Evolutionary conservation across 1,140 invertebrate genomes (phyloP), one percentile per base, ranked within the genome.

Genomic region (Babylonia areolata): DNA sequence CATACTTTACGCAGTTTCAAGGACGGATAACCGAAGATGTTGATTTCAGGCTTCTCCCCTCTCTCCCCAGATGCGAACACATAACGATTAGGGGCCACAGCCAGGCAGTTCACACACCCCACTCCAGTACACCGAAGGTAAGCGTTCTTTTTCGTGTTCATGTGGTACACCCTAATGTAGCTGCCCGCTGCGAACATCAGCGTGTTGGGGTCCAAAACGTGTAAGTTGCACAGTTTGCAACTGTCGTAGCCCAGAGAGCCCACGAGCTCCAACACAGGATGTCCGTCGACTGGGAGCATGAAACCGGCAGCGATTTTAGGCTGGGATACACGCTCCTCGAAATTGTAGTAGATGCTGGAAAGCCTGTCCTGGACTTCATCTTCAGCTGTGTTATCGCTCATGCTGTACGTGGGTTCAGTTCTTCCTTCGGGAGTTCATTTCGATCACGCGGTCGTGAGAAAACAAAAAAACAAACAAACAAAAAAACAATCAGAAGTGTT

Each of bases 1-100:
- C 58, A 64, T 64, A 64, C 73, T 75, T 83, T 83, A 20, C 37
- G 31, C 58, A 83, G 51, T 28, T 69, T 33, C 5, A 33, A 69
- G 0, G 81, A 83, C 15, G 97, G 97, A 96, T 95, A 97, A 9
- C 73, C 78, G 80, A 85, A 88, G 2, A 88, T 86, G 39, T 85
- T 85, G 23, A 88, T 86, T 6, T 84, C 23, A 2, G 87, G 87
- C 17, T 40, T 51, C 20, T 37, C 23, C n/a, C 87, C 87, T 54
- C 85, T 86, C 81, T 88, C 87, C 0, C 80, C 87, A 9, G 81
- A 81, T 9, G 87, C 87, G 35, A 88, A 88, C 12, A 84, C 46
- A 33, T 40, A n/a, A 73, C 42, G 82, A 33, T 79, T 80, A 1
- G 87, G 85, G 40, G 83, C 81, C 0, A 88, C 69, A 31, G 85